A percentile compares a stretch with the other conserved stretches of the same genome.
These are phyloP conservation scores for Strigamia transsilvanica DNA, from an alignment of 2,888 invertebrate species.

Conservation along the genomic window DNA sequence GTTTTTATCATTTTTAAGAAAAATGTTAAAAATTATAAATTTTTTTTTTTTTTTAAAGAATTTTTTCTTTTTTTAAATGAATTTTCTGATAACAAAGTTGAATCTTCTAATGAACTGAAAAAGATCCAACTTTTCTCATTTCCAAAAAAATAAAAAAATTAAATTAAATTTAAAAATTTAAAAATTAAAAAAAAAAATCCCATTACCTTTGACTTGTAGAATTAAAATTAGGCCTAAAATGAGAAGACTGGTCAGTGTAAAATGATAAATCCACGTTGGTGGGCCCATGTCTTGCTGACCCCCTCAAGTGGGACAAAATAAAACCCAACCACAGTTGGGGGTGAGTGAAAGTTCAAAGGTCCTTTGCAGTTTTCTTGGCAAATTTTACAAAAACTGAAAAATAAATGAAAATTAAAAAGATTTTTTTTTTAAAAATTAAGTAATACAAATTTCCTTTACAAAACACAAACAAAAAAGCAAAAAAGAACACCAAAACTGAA, in stretches of 20 bases:
- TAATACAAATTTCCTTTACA: neutral
- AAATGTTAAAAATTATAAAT: too few relatives aligned
- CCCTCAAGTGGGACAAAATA: constrained; percentile 44
- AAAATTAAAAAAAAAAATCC: neutral
- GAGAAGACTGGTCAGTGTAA: constrained; percentile 36
- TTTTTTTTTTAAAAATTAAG: neutral
- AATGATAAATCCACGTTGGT: constrained; percentile 39
- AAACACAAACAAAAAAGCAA: too few relatives aligned
- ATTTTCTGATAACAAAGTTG: neutral
- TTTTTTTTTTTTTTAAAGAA: too few relatives aligned
- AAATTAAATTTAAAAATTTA: neutral
- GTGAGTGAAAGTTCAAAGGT: constrained; percentile 36
- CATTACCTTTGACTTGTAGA: constrained; percentile 21
- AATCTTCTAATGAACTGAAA: neutral
- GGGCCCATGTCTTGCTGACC: constrained; percentile 46
- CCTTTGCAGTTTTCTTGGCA: neutral
- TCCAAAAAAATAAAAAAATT: constrained; percentile 3
- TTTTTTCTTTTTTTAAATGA: neutral
- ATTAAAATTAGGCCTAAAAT: constrained; percentile 20
- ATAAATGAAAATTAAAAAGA: neutral
- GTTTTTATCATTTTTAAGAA: too few relatives aligned
- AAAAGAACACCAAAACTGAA: too few relatives aligned
- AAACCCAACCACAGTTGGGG: constrained; percentile 46
- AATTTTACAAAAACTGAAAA: neutral
- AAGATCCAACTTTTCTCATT: neutral